These are phyloP conservation scores for Drosophila orosa DNA, from an alignment of 1,140 invertebrate species.

Conservation along the genomic window DNA sequence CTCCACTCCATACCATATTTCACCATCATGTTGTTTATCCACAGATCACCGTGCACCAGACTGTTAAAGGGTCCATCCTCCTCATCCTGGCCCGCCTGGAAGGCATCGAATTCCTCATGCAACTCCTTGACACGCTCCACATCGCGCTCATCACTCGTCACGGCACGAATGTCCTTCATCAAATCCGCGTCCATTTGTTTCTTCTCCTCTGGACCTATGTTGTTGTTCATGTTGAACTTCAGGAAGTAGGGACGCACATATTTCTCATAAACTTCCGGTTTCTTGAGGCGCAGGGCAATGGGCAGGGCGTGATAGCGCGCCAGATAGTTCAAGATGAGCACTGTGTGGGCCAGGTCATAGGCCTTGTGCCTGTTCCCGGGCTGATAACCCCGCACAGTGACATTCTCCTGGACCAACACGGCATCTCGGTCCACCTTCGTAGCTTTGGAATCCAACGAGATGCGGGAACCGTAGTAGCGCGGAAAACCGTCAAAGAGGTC, in stretches of 20 bases:
- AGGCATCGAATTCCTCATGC: slow-evolving; percentile 30
- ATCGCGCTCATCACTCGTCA: slow-evolving; percentile 36
- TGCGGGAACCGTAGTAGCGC: slow-evolving; percentile 85
- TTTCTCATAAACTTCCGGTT: slow-evolving; percentile 85
- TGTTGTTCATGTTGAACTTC: slow-evolving; percentile 71
- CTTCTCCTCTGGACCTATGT: slow-evolving; percentile 35
- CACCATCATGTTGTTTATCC: slow-evolving; percentile 87
- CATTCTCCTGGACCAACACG: slow-evolving; percentile 86
- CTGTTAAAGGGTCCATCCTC: slow-evolving; percentile 84
- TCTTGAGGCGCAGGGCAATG: slow-evolving; percentile 85
- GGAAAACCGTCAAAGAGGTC: slow-evolving; percentile 85
- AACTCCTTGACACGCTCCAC: slow-evolving; percentile 50
- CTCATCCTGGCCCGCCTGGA: slow-evolving; percentile 36
- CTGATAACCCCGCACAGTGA: slow-evolving; percentile 85
- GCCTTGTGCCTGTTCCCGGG: slow-evolving; percentile 85
- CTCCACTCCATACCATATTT: slow-evolving; percentile 72
- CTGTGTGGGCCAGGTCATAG: slow-evolving; percentile 85
- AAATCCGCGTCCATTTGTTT: slow-evolving; percentile 32
- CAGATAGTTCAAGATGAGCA: slow-evolving; percentile 84
- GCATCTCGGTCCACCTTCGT: slow-evolving; percentile 85
- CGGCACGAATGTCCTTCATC: slow-evolving; percentile 39
- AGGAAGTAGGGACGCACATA: slow-evolving; percentile 80
- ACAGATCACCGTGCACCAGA: slow-evolving; percentile 87
- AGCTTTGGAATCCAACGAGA: slow-evolving; percentile 83
- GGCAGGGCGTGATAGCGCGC: slow-evolving; percentile 87